Evolutionary conservation across 2,113 vertebrate species (phyloP), one percentile per base, ranked within the genome.

Genomic region (Bos indicus): DNA sequence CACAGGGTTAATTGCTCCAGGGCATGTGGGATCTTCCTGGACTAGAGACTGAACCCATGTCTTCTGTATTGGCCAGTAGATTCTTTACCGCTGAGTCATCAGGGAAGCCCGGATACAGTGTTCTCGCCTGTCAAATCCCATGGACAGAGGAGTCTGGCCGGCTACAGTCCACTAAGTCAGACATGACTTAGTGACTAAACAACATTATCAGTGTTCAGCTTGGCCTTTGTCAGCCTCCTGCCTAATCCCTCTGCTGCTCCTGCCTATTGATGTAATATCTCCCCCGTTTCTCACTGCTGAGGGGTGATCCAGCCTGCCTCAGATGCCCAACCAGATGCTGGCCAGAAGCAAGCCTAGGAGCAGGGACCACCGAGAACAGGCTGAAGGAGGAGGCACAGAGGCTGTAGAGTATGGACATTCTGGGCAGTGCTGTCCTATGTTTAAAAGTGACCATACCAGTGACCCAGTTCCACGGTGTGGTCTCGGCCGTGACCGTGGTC

Each of bases 331-430:
- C 7, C 2, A 51, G 26, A 43, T 0, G 2, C 36, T 16, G 33
- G 40, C 77, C 59, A 17, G 19, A n/a, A 33, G 80, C 64, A 36
- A 54, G 7, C 56, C 60, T 25, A 77, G 13, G 51, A 84, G 11
- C 33, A 13, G 5, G 3, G 7, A 14, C 36, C 46, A 36, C 3
- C 0, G 36, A 62, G 57, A 36, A 30, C 7, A 3, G 3, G 26
- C 57, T 51, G 57, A 36, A 80, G 28, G 26, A 6, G 13, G n/a
- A 54, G 36, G 11, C 46, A 23, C 17, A 9, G 28, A 54, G 51
- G 84, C 52, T 6, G 1, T 54, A 23, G 56, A 36, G 40, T 10
- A 2, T 19, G 17, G 54, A 21, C 0, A 2, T 60, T 43, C 71
- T 14, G 11, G 82, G 28, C 56, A 9, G 13, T 23, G 26, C n/a